These are phyloP conservation scores for Sepiola atlantica DNA, from an alignment of 2,888 invertebrate genomes.

Conservation along the genomic window DNA sequence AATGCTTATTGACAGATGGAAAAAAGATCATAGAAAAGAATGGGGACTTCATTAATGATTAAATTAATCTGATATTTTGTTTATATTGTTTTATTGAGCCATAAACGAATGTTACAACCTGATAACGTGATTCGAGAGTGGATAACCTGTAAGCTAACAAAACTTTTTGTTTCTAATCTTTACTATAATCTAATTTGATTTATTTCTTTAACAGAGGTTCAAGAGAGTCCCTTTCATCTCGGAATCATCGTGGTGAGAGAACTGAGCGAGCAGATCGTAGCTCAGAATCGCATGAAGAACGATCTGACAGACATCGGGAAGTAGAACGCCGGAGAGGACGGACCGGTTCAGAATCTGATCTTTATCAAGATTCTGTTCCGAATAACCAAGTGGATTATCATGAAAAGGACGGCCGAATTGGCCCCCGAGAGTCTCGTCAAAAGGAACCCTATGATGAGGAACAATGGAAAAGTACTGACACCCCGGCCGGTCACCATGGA, in stretches of 20 bases:
- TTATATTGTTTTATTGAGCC: too few relatives aligned
- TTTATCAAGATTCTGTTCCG: conserved; percentile 44
- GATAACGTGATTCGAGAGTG: too few relatives aligned
- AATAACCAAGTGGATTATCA: conserved; percentile 49
- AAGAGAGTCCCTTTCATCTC: conserved; percentile 48
- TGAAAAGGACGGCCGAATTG: conserved; percentile 25
- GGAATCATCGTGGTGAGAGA: conserved; percentile 40
- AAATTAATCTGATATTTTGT: too few relatives aligned
- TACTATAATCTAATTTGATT: neutral
- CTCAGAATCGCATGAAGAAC: conserved; percentile 41
- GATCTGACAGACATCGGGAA: conserved; percentile 48
- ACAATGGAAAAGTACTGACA: conserved; percentile 37
- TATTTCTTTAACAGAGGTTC: conserved; percentile 46
- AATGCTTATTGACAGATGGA: too few relatives aligned
- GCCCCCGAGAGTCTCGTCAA: conserved; percentile 33
- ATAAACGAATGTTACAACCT: too few relatives aligned
- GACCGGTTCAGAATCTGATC: conserved; percentile 44
- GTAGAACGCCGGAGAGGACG: conserved; percentile 37
- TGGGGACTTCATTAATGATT: too few relatives aligned
- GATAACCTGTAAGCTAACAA: too few relatives aligned
- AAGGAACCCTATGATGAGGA: conserved; percentile 45
- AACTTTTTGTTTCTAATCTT: neutral
- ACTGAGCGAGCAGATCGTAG: conserved; percentile 44
- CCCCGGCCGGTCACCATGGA: conserved; percentile 35
- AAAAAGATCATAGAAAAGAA: too few relatives aligned